Evolutionary conservation across 53 echinoderm and acorn worm species (phyloP).

Genomic region (Arbacia lixula): DNA sequence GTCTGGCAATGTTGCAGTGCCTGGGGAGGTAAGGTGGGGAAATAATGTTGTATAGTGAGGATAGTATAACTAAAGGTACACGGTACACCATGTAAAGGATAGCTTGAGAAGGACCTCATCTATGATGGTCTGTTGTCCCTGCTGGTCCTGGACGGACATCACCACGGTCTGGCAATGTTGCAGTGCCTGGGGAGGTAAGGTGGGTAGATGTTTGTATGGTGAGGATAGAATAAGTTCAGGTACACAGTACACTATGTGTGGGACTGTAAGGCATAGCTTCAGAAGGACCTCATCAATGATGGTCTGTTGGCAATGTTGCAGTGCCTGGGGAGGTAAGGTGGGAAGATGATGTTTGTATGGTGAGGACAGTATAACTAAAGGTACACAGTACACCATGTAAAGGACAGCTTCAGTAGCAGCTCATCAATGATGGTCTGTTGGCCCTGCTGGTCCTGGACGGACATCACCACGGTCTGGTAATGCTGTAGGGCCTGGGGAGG

Average conservation of each 20-base stretch:
- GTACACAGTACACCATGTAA: no score
- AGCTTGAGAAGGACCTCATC: constrained; percentile 90
- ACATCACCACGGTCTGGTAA: constrained; percentile 94
- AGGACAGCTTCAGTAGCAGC: constrained; percentile 84
- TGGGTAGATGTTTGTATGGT: no score
- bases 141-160: constrained; percentile 84
- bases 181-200: constrained; percentile 83
- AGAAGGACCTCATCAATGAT: constrained; percentile 92
- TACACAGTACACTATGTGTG: no score
- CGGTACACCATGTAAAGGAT: no score
- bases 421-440: constrained; percentile 93
- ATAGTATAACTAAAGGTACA: background rate
- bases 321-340: constrained; percentile 82
- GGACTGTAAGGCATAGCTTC: no score
- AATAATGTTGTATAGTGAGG: background rate
- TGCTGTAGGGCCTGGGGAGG: constrained; percentile 83
- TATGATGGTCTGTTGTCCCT: constrained; percentile 88
- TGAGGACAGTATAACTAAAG: no score
- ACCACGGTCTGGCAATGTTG: constrained; percentile 94
- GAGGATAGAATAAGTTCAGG: no score
- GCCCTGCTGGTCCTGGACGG: constrained; percentile 85
- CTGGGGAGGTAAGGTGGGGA: constrained; percentile 53
- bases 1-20: constrained; percentile 93
- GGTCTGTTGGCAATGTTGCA: constrained; percentile 86
- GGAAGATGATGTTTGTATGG: no score